Conservation (phyloP, 2,113 vertebrate species). For the Pica pica region DNA sequence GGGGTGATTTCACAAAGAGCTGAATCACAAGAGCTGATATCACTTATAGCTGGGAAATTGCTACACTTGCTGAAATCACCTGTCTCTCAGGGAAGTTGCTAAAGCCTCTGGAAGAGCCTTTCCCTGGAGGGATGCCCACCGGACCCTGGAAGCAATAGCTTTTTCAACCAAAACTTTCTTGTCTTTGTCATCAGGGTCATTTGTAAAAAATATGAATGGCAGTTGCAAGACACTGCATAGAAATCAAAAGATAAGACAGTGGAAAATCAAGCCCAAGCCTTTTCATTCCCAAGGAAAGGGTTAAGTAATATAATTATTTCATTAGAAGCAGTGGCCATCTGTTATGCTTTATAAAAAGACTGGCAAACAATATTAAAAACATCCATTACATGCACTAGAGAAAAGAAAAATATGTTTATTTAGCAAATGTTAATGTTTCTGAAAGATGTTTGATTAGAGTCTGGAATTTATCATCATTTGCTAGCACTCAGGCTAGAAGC, state of each 20-base stretch:
- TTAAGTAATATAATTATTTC: neutral
- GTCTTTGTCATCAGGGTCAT: neutral
- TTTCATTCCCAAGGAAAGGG: neutral
- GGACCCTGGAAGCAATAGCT: neutral
- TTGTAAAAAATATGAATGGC: neutral
- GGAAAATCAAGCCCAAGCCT: neutral
- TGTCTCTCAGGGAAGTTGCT: too few relatives aligned
- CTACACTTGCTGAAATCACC: too few relatives aligned
- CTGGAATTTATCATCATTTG: neutral
- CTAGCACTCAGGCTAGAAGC: neutral
- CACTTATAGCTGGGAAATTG: too few relatives aligned
- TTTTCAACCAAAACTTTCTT: neutral
- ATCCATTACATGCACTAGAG: neutral
- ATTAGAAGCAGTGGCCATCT: neutral
- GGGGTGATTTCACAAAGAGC: too few relatives aligned
- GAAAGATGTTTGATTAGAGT: neutral
- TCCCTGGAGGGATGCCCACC: too few relatives aligned
- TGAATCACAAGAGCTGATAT: too few relatives aligned
- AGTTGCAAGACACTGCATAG: neutral
- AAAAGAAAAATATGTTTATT: neutral
- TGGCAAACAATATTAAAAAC: neutral
- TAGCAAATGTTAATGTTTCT: conserved; percentile 24
- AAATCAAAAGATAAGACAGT: neutral
- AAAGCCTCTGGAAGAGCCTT: too few relatives aligned
- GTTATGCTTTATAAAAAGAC: neutral